phyloP scores from a whole-genome alignment of 2,113 vertebrate genomes.

The Willisornis vidua region DNA sequence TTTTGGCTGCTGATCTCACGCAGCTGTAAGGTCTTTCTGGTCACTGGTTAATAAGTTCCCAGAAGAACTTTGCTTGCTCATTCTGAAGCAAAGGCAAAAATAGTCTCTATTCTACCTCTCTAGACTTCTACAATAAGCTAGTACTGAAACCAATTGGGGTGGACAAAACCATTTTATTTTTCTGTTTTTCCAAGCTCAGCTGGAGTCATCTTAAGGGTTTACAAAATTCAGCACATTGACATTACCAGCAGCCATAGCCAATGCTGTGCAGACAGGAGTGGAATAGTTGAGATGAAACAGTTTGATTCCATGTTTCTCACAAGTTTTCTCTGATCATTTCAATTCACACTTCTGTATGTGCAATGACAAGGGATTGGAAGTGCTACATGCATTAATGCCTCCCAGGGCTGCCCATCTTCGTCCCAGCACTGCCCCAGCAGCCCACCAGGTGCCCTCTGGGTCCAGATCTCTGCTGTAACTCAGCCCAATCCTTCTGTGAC shows the following conservation, averaged over 20 bases:
- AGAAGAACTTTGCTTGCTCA: background rate
- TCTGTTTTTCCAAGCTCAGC: background rate
- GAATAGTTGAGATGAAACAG: background rate
- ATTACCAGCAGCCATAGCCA: background rate
- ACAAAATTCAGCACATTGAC: background rate
- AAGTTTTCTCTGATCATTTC: background rate
- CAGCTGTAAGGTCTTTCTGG: background rate
- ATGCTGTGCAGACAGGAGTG: background rate
- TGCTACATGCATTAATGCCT: accelerated
- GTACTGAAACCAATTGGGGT: background rate
- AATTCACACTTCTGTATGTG: accelerated
- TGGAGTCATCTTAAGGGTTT: background rate
- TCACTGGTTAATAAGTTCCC: constrained; percentile 11
- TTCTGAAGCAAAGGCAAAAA: background rate
- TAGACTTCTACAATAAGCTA: background rate
- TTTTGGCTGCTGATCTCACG: constrained; percentile 1
- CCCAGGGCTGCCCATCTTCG: background rate
- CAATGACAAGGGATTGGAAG: background rate
- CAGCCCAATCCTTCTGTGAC: background rate
- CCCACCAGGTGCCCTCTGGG: background rate
- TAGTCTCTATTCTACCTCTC: background rate
- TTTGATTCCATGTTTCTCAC: background rate
- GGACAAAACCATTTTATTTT: background rate
- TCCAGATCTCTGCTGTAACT: background rate
- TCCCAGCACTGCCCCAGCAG: background rate